Percentiles rank a stretch among this genome's conserved stretches.
phyloP scores from a whole-genome alignment of 2,797 vertebrate genomes.

The Morus bassanus region DNA sequence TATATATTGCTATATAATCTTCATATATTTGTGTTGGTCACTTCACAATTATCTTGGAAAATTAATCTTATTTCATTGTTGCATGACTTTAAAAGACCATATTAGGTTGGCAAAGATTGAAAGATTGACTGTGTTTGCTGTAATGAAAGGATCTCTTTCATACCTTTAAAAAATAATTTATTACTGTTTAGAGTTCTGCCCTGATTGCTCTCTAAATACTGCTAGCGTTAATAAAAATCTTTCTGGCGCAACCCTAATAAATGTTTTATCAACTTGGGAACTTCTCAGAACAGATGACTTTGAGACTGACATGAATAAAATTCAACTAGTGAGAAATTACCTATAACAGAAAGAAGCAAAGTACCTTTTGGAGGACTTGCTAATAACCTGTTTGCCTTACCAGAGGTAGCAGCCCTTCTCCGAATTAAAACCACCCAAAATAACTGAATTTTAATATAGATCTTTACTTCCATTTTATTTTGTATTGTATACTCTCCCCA shows the following conservation, averaged over 20 bases:
- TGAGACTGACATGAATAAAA: background rate
- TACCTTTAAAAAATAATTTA: conserved; percentile 21
- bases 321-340: background rate
- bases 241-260: background rate
- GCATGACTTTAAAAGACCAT: background rate
- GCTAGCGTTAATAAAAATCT: conserved; percentile 4
- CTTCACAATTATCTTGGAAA: background rate
- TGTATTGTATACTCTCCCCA: background rate
- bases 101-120: background rate
- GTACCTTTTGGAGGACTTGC: background rate
- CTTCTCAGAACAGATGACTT: conserved; percentile 10
- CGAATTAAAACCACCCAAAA: background rate
- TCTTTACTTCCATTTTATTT: background rate
- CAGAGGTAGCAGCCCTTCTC: background rate
- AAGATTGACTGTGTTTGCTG: background rate
- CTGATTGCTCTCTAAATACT: conserved; percentile 39
- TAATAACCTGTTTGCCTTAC: background rate
- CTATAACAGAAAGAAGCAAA: background rate
- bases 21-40: background rate
- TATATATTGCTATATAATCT: background rate
- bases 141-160: background rate
- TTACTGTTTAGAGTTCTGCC: conserved; percentile 16
- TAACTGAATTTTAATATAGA: background rate
- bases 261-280: conserved; percentile 40
- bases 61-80: background rate